These are phyloP conservation scores for Ichneumoninae sp. DNA, from an alignment of 2,888 invertebrate species.

Conservation along the genomic window DNA sequence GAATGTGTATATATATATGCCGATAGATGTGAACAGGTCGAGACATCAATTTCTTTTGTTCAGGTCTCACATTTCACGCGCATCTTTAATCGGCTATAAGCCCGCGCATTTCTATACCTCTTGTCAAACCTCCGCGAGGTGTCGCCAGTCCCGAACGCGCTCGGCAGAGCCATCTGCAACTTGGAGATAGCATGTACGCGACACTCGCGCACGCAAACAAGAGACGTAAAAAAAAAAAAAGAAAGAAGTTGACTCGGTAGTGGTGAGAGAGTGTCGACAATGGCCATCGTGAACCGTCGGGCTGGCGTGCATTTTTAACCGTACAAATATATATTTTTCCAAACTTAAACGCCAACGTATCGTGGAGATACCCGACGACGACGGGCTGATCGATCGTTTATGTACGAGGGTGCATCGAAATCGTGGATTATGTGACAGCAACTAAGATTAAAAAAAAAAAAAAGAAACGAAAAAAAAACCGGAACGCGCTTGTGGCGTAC, in stretches of 20 bases:
- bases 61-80: not conserved
- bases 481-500: constrained; percentile 54
- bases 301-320: constrained; percentile 76
- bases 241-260: constrained; percentile 40
- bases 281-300: constrained; percentile 77
- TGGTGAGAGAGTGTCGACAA: constrained; percentile 75
- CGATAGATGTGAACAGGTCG: too few relatives aligned
- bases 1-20: too few relatives aligned
- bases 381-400: not conserved
- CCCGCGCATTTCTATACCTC: not conserved
- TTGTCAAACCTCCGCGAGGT: not conserved
- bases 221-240: constrained; percentile 53
- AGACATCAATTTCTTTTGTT: not conserved
- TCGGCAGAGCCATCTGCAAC: constrained; percentile 71
- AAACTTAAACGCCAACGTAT: constrained; percentile 23
- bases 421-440: constrained; percentile 60
- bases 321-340: constrained; percentile 41
- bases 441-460: constrained; percentile 20
- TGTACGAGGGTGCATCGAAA: constrained; percentile 39
- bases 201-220: constrained; percentile 66
- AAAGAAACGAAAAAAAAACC: constrained; percentile 39
- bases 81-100: not conserved
- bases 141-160: constrained; percentile 55
- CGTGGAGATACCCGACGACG: not conserved
- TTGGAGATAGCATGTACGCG: constrained; percentile 31